phyloP scores from a whole-genome alignment of 1,140 invertebrate genomes.

The Tachypleus tridentatus region DNA sequence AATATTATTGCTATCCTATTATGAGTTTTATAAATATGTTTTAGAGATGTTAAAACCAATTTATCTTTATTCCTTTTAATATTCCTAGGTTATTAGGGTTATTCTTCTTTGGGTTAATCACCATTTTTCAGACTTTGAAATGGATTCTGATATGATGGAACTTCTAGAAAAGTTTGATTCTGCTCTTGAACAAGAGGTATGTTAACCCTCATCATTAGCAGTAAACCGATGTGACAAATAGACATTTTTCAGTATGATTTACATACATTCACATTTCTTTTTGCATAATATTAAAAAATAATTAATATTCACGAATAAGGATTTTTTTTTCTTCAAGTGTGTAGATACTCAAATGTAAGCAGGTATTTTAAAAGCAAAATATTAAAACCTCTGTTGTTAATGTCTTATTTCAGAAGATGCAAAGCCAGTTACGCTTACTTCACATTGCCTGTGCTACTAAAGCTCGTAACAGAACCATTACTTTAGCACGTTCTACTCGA shows the following conservation, averaged over 20 bases:
- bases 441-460: constrained; percentile 96
- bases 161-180: constrained; percentile 89
- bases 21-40: no score
- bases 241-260: neutral
- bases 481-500: constrained; percentile 72
- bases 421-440: constrained; percentile 52
- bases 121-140: constrained; percentile 99
- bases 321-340: no score
- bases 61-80: neutral
- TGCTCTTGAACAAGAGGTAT: constrained; percentile 59
- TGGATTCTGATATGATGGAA: constrained; percentile 88
- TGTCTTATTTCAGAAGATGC: constrained; percentile 17
- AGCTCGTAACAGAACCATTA: constrained; percentile 77
- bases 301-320: no score
- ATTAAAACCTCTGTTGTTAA: neutral
- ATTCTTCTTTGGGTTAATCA: constrained; percentile 97
- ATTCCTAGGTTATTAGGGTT: constrained; percentile 67
- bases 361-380: no score
- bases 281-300: no score
- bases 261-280: no score
- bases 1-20: no score
- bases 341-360: no score
- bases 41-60: neutral
- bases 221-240: no score
- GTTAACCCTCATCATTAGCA: neutral